Evolutionary conservation across 2,888 invertebrate species (phyloP), one percentile per base, ranked within the genome.

Genomic region (Lobophora halterata): DNA sequence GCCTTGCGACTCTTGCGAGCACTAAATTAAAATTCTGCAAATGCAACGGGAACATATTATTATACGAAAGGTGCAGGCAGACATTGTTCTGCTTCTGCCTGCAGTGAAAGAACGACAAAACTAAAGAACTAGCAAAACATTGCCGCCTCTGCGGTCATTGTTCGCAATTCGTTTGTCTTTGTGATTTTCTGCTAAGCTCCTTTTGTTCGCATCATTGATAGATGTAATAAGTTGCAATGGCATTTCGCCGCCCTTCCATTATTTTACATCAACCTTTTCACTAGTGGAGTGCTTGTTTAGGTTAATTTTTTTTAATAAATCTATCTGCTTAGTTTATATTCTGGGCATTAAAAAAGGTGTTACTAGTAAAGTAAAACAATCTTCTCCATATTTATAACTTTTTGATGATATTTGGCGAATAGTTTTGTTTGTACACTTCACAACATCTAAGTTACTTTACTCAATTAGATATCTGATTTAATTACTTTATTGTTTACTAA

Each of bases 141-240:
- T 25, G 46, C 49, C 46, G 39, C 55, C 58, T 34, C 49, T 48
- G 58, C 55, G 59, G 62, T 58, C 55, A 65, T 69, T 69, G 72
- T 68, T 68, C 59, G 55, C 48, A 39, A 46, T 55, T 50, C 47
- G 58, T 60, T 66, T 63, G 58, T 61, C 60, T 62, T 69, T 65
- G 61, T 69, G 60, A 64, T 64, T 65, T 66, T 65, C 56, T 63
- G 55, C 52, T 52, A 53, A 53, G 45, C 49, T 55, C 50, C 53
- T 61, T 66, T 65, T 59, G 57, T 64, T 52, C 49, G 46, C 40
- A 34, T 49, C 40, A 39, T 40, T 39, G 33, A 50, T 48, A 42
- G 50, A 46, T 46, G 50, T 55, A 48, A 54, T 35, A 40, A 46
- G 51, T 46, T n/a, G n/a, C n/a, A n/a, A n/a, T n/a, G n/a, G n/a